Evolutionary conservation across 2,888 invertebrate genomes (phyloP).

Genomic region (Papilio protenor): DNA sequence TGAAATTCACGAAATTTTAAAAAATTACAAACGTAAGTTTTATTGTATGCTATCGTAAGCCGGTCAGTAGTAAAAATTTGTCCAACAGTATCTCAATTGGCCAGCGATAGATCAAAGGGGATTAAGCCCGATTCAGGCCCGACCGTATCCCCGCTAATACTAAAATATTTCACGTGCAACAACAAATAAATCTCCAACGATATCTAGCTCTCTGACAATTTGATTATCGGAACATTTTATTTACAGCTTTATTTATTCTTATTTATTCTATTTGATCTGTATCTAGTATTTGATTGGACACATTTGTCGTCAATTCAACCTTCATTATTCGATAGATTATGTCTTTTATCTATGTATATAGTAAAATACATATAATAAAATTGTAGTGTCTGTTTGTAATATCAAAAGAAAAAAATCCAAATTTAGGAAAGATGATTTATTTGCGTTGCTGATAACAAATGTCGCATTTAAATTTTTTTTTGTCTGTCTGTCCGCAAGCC

Average conservation of each 20-base stretch:
- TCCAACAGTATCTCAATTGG: conserved; percentile 16
- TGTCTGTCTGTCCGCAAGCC: too few species aligned
- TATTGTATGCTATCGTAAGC: background rate
- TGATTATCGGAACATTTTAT: conserved; percentile 26
- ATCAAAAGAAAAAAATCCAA: too few species aligned
- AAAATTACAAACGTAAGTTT: too few species aligned
- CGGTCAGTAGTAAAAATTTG: conserved; percentile 26
- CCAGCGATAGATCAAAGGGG: conserved; percentile 39
- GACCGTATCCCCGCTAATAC: conserved; percentile 30
- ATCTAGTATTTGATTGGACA: background rate
- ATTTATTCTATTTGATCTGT: conserved; percentile 4
- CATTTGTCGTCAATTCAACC: background rate
- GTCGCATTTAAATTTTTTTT: too few species aligned
- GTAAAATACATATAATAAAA: too few species aligned
- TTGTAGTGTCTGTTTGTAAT: too few species aligned
- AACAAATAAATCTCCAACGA: conserved; percentile 39
- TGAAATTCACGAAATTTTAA: too few species aligned
- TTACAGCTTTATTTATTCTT: conserved; percentile 22
- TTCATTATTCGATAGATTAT: background rate
- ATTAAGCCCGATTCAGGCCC: background rate
- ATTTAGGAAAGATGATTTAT: too few species aligned
- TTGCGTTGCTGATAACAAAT: too few species aligned
- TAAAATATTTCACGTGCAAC: conserved; percentile 39
- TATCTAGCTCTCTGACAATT: conserved; percentile 31
- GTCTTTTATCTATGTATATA: too few species aligned